A percentile compares a stretch with the other conserved stretches of the same genome.
phyloP scores from a whole-genome alignment of 2,113 vertebrate genomes.

The Megaceryle maxima region DNA sequence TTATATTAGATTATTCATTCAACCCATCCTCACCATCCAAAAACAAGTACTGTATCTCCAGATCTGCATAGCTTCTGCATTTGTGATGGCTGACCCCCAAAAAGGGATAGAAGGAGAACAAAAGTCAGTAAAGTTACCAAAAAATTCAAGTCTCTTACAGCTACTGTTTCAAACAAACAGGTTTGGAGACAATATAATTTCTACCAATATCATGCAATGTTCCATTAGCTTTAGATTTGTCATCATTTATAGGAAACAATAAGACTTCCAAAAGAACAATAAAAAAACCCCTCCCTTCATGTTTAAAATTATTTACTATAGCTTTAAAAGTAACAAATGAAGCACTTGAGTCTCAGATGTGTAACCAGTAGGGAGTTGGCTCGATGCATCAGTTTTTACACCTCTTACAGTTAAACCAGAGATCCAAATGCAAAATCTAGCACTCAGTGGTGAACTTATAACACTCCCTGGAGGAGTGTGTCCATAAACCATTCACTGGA shows the following conservation, averaged over 20 bases:
- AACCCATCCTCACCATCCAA: slow-evolving; percentile 3
- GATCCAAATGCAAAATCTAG: slow-evolving; percentile 67
- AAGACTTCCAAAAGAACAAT: background rate
- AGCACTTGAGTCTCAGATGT: slow-evolving; percentile 44
- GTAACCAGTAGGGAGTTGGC: slow-evolving; percentile 66
- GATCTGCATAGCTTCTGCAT: slow-evolving; percentile 41
- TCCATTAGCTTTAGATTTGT: slow-evolving; percentile 19
- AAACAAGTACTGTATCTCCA: slow-evolving; percentile 11
- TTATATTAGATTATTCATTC: slow-evolving; percentile 11
- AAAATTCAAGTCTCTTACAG: slow-evolving; percentile 8
- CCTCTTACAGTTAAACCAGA: slow-evolving; percentile 68
- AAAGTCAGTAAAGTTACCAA: slow-evolving; percentile 24
- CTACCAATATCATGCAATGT: background rate
- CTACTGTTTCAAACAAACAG: slow-evolving; percentile 51
- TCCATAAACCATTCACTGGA: slow-evolving; percentile 64
- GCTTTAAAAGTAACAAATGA: slow-evolving; percentile 61
- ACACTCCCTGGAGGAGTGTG: slow-evolving; percentile 68
- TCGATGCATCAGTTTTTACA: slow-evolving; percentile 63
- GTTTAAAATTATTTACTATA: slow-evolving; percentile 49
- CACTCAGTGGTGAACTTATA: slow-evolving; percentile 66
- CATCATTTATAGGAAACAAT: background rate
- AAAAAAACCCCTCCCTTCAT: fast-evolving
- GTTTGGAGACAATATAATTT: slow-evolving; percentile 8
- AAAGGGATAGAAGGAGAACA: background rate
- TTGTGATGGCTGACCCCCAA: slow-evolving; percentile 49